Base-by-base conservation (phyloP, 2,888 invertebrate species). In the Choristoneura rosaceana region DNA sequence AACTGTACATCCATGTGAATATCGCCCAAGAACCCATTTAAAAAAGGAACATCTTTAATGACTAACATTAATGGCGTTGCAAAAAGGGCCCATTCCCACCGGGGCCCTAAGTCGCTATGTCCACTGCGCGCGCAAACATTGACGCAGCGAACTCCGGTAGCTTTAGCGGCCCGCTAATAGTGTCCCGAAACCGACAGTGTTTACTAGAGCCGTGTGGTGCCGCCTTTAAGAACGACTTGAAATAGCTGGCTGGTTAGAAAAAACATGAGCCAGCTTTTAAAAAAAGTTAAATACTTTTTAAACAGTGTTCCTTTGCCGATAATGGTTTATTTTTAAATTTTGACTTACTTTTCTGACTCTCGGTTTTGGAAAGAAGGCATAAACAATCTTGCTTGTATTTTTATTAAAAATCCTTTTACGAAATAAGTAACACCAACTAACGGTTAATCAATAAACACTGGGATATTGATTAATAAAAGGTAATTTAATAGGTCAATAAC, bases 151-250 rank as follows among this genome's bases (percentile, higher is more conserved):
- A 92, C 85, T 87, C 91, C 93, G 87, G 93, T 92, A 92, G 93
- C 92, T 91, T 90, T 91, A 89, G 78, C 68, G 82, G 78, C 84
- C 79, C 80, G 92, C 92, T 94, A 93, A 93, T 93, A 91, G 91
- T 89, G 90, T 90, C 90, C 87, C 86, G 87, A 81, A 86, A 80
- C 78, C 75, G 78, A 80, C 82, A 82, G 82, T 25, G 55, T 55
- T 78, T 78, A 77, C 76, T 15, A 34, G 50, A 47, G 50, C 41
- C 12, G 65, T 41, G 64, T 64, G 34, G 1, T 34, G 9, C 50
- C 15, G 33, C 14, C 64, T 64, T 38, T 64, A 25, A 15, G 15
- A 50, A 61, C 4, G 43, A 43, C 12, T 43, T 43, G 4, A 43
- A 10, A 4, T 43, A 43, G 12, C 43, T 43, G 43, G 43, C 43